Conservation (phyloP, 2,797 vertebrate species). For the Geotrypetes seraphini region DNA sequence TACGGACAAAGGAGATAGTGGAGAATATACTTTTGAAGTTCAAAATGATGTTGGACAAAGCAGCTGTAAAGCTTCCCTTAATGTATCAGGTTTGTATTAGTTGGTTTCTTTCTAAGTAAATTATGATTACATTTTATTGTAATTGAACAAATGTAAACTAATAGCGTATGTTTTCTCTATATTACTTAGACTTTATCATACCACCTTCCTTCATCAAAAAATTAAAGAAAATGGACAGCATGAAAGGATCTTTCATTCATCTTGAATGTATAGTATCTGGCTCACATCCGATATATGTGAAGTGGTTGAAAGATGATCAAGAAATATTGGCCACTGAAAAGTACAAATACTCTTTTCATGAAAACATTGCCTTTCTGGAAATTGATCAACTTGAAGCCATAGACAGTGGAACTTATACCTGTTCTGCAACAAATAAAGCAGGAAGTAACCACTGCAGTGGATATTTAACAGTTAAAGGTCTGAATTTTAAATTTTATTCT, state of each 20-base stretch:
- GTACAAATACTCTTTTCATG: constrained; percentile 89
- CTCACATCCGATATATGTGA: constrained; percentile 83
- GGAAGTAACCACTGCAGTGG: constrained; percentile 85
- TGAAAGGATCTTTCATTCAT: constrained; percentile 88
- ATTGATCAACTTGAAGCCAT: constrained; percentile 74
- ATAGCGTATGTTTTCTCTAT: constrained; percentile 21
- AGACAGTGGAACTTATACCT: constrained; percentile 84
- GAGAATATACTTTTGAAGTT: constrained; percentile 83
- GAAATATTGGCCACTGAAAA: constrained; percentile 79
- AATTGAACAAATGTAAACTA: not conserved
- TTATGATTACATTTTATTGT: not conserved
- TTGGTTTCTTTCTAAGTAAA: not conserved
- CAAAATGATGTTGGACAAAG: constrained; percentile 85
- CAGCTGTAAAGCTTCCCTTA: constrained; percentile 77
- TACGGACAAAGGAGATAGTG: constrained; percentile 76
- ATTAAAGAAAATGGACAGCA: constrained; percentile 83
- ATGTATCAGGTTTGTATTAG: constrained; percentile 77
- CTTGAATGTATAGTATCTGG: constrained; percentile 91
- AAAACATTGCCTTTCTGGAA: constrained; percentile 89
- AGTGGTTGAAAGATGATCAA: constrained; percentile 87
- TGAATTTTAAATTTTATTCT: constrained; percentile 31
- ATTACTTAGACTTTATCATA: constrained; percentile 85
- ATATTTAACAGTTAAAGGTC: constrained; percentile 86
- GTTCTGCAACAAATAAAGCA: constrained; percentile 83
- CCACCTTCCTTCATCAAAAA: constrained; percentile 93